phyloP scores from a whole-genome alignment of 2,113 vertebrate genomes.

The Carettochelys insculpta region DNA sequence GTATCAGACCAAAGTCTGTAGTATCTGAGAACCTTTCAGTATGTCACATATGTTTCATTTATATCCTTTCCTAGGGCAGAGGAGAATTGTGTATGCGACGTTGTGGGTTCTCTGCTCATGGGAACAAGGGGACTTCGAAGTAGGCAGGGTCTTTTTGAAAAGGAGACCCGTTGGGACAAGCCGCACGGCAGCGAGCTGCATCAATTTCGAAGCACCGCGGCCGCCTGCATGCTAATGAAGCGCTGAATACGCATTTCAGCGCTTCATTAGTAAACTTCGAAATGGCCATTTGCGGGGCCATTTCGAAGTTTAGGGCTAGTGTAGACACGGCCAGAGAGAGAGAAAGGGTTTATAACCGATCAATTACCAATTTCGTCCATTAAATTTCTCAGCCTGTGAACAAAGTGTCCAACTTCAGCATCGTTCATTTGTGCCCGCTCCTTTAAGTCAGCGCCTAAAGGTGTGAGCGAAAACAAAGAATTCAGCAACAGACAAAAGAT shows the following conservation, averaged over 20 bases:
- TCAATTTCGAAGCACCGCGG: no score
- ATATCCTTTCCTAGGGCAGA: background rate
- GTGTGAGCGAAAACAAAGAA: background rate
- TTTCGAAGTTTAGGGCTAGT: no score
- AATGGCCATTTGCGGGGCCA: no score
- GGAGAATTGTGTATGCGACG: background rate
- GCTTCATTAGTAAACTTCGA: no score
- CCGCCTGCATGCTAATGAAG: no score
- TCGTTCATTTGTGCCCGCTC: slow-evolving; percentile 89
- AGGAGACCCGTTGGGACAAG: no score
- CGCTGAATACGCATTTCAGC: no score
- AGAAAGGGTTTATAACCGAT: background rate
- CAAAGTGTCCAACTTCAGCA: slow-evolving; percentile 84
- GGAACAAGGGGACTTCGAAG: no score
- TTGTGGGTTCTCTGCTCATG: background rate
- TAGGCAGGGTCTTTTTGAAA: no score
- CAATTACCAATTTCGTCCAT: slow-evolving; percentile 92
- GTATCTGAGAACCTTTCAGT: background rate
- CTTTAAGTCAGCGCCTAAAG: slow-evolving; percentile 92
- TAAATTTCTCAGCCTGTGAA: slow-evolving; percentile 86
- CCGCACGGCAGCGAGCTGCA: no score
- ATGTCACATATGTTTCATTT: background rate
- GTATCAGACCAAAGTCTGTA: background rate
- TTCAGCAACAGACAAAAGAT: background rate
- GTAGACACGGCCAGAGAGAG: no score